A percentile compares a stretch with the other conserved stretches of the same genome.
Conservation (phyloP, 2,113 vertebrate genomes). For the Tragulus kanchil region DNA sequence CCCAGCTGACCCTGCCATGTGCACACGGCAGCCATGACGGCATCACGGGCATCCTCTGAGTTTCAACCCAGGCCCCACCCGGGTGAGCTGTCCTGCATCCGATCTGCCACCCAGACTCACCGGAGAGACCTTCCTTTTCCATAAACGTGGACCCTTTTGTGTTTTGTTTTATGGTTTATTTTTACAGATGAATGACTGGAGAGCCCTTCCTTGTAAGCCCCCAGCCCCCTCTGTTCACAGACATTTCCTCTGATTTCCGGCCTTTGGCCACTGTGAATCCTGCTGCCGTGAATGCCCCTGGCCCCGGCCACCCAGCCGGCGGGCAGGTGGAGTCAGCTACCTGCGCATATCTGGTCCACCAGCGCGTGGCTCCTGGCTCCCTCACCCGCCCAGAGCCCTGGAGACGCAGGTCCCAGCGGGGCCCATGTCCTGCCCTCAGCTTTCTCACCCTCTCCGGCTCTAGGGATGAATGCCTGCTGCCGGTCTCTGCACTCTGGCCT, state of each 20-base stretch:
- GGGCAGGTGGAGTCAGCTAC: rapidly evolving
- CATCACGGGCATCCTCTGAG: rapidly evolving
- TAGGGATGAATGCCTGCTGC: rapidly evolving
- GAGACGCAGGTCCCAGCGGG: rapidly evolving
- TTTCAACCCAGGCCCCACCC: rapidly evolving
- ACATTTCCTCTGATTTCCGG: rapidly evolving
- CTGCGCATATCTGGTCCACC: rapidly evolving
- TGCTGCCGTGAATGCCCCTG: rapidly evolving
- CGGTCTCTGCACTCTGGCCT: rapidly evolving
- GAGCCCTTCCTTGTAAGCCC: rapidly evolving
- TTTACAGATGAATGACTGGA: neutral
- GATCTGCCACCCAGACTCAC: rapidly evolving
- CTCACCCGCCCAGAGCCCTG: rapidly evolving
- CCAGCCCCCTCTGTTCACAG: rapidly evolving
- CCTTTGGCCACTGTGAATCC: rapidly evolving
- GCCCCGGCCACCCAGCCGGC: neutral
- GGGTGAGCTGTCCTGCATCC: rapidly evolving
- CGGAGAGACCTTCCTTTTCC: neutral
- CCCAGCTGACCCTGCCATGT: too few species aligned
- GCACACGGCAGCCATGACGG: neutral
- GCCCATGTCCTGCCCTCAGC: rapidly evolving
- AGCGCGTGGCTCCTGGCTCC: rapidly evolving
- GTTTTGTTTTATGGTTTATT: neutral
- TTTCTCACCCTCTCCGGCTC: neutral
- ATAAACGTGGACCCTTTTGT: neutral